Conservation (phyloP, 2,888 invertebrate genomes). For the Gymnoscelis rufifasciata region DNA sequence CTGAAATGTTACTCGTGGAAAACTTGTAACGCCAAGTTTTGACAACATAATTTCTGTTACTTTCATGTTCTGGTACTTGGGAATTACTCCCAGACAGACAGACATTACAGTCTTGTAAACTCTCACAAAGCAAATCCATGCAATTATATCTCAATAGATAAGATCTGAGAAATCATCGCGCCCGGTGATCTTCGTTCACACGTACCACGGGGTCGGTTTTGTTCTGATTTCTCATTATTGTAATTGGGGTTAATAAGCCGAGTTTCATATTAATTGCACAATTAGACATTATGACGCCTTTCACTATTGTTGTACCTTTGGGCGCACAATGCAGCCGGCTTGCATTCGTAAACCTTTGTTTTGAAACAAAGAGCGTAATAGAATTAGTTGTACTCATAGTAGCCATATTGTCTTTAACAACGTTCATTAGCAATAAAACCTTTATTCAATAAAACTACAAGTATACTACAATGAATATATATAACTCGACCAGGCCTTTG, state of each 20-base stretch:
- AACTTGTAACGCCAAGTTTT: neutral
- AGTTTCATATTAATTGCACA: constrained; percentile 61
- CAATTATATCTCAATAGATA: constrained; percentile 24
- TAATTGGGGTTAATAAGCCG: constrained; percentile 55
- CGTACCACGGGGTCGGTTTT: constrained; percentile 36
- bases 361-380: constrained; percentile 20
- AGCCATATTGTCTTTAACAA: constrained; percentile 11
- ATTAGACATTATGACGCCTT: constrained; percentile 54
- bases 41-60: constrained; percentile 1
- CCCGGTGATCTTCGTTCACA: constrained; percentile 40
- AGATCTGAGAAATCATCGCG: constrained; percentile 29
- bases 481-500: too few relatives aligned
- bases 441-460: too few relatives aligned
- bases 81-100: constrained; percentile 4
- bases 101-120: constrained; percentile 9
- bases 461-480: too few relatives aligned
- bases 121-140: constrained; percentile 14
- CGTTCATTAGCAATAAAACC: too few relatives aligned
- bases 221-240: constrained; percentile 51
- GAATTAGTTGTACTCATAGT: constrained; percentile 11
- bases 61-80: constrained; percentile 5
- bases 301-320: constrained; percentile 48
- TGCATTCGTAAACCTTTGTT: constrained; percentile 30
- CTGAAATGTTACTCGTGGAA: too few relatives aligned
- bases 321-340: constrained; percentile 48